Conservation (phyloP, 2,113 vertebrate genomes). For the Barbus barbus region DNA sequence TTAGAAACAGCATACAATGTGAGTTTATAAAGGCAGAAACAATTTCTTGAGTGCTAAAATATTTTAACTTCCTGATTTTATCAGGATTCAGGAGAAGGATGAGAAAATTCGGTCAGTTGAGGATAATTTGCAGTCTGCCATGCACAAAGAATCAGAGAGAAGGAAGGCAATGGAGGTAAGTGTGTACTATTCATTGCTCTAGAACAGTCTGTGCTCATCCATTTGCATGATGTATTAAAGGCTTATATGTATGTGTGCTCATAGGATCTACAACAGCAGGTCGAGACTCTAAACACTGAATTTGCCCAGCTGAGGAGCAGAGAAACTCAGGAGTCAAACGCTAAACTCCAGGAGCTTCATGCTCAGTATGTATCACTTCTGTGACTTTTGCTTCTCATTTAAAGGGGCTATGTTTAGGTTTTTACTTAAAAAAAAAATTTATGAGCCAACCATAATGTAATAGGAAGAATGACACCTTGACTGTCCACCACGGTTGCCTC, state of each 20-base stretch:
- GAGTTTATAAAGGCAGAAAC: background rate
- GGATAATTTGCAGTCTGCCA: slow-evolving; percentile 81
- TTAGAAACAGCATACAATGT: background rate
- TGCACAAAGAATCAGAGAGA: slow-evolving; percentile 77
- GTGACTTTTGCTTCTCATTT: background rate
- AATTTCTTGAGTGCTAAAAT: background rate
- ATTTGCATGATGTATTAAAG: background rate
- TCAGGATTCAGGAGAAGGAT: slow-evolving; percentile 87
- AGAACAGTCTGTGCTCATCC: background rate
- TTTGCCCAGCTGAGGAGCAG: slow-evolving; percentile 84
- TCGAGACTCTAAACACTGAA: slow-evolving; percentile 85
- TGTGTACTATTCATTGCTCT: background rate
- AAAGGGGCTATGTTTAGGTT: too few species aligned
- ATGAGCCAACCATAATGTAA: too few species aligned
- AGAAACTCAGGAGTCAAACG: slow-evolving; percentile 79
- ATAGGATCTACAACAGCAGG: slow-evolving; percentile 89
- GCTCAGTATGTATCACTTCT: slow-evolving; percentile 79
- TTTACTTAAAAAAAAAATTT: too few species aligned
- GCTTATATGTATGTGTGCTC: slow-evolving; percentile 48
- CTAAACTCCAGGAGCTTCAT: slow-evolving; percentile 85
- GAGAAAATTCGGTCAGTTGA: slow-evolving; percentile 84
- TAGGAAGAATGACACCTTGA: too few species aligned
- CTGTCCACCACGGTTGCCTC: too few species aligned
- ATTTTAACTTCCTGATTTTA: background rate
- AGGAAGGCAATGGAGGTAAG: slow-evolving; percentile 64